A percentile compares a stretch with the other conserved stretches of the same genome.
Conservation (phyloP, 2,888 invertebrate genomes). For the Tipula helvola region DNA sequence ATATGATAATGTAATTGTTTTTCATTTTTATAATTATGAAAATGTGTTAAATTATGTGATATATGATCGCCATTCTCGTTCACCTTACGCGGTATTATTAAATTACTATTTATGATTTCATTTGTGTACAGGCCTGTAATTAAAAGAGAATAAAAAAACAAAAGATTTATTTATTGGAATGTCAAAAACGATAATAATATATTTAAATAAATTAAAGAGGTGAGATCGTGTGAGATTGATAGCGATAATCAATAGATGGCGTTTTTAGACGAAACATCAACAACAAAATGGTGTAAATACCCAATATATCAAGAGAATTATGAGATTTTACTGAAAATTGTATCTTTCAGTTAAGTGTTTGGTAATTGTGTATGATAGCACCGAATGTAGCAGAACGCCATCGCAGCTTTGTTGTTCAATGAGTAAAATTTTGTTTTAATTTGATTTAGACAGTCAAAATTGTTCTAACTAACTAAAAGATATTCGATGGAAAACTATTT, state of each 20-base stretch:
- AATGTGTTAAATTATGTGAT: conserved; percentile 29
- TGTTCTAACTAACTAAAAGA: no score
- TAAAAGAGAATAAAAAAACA: conserved; percentile 5
- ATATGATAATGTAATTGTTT: conserved; percentile 22
- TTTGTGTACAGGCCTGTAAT: conserved; percentile 29
- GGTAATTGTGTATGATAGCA: no score
- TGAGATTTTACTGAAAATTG: no score
- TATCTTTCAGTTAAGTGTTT: no score
- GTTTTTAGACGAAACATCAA: no score
- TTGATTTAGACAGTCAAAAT: no score
- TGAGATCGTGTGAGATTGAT: neutral
- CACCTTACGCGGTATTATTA: conserved; percentile 32
- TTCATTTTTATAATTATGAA: conserved; percentile 21
- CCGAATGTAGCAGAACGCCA: no score
- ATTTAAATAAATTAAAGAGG: neutral
- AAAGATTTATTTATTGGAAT: neutral
- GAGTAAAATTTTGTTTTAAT: no score
- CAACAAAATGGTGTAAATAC: no score
- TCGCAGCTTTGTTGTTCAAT: no score
- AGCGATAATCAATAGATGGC: neutral
- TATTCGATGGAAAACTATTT: no score
- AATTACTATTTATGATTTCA: conserved; percentile 26
- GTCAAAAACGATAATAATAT: neutral
- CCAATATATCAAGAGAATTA: no score
- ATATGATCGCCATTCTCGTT: conserved; percentile 28